Evolutionary conservation across 2,888 invertebrate genomes (phyloP), one percentile per base, ranked within the genome.

Genomic region (Polyommatus icarus): DNA sequence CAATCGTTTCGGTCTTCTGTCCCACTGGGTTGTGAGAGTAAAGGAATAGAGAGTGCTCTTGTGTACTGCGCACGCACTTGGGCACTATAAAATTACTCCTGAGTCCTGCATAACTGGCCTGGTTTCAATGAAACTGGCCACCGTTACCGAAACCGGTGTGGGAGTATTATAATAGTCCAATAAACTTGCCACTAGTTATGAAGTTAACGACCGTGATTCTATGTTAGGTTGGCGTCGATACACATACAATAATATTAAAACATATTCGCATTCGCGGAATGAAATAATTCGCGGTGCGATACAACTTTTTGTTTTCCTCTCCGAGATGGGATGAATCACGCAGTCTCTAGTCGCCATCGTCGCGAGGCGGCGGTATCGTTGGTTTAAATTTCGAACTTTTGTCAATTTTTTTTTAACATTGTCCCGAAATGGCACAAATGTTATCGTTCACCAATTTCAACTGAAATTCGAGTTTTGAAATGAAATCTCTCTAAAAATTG

Each of bases 251-350:
- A 40, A 29, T 50, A 29, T 15, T 59, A 46, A 72, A 57, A 71
- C 54, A 59, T 59, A 77, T 40, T 57, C 59, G 61, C 73, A 73
- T 73, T 59, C 75, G 24, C 29, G 75, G 6, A 57, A 73, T 77
- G 46, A 77, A 59, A 77, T 73, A 73, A 77, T 77, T 77, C 71
- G 77, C 78, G 80, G 76, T 76, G 76, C 78, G 76, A 79, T 80
- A 80, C 79, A 76, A 82, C 79, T 83, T 82, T 82, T 83, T 82
- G 80, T 82, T 83, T 83, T 83, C 80, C 85, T 88, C 85, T 80
- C 80, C 80, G 84, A 84, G 85, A 87, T 87, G 87, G 87, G 90
- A 91, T 92, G 92, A 92, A 89, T 92, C 92, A 92, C 85, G 83
- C 75, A 75, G 75, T 75, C 75, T 75, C 50, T 90, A 92, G 91